Conservation (phyloP, 2,888 invertebrate species). For the Rhyacophila evoluta region DNA sequence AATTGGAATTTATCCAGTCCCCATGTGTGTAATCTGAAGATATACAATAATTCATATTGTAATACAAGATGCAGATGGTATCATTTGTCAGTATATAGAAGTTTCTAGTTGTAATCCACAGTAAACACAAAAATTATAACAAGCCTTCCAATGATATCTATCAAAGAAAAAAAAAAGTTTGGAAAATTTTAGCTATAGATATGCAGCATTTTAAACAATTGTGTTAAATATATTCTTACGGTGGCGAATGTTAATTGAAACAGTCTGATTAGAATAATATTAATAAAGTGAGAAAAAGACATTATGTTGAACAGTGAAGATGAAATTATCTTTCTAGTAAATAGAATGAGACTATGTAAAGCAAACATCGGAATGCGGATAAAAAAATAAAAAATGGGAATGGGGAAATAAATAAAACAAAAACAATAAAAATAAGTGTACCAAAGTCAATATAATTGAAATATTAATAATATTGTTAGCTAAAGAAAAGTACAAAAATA, state of each 20-base stretch:
- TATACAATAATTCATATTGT: too few relatives aligned
- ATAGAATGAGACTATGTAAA: not conserved
- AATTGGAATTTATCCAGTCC: too few relatives aligned
- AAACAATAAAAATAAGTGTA: constrained; percentile 48
- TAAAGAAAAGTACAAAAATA: constrained; percentile 48
- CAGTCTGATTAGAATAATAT: not conserved
- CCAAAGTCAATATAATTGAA: constrained; percentile 46
- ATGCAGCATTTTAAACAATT: too few relatives aligned
- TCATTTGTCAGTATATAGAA: too few relatives aligned
- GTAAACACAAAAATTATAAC: too few relatives aligned
- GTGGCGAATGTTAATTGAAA: not conserved
- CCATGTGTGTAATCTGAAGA: too few relatives aligned
- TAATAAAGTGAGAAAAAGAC: not conserved
- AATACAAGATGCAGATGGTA: too few relatives aligned
- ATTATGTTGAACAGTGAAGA: not conserved
- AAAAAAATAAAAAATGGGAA: constrained; percentile 41
- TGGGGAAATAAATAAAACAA: constrained; percentile 48
- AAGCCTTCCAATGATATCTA: too few relatives aligned
- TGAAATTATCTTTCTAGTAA: not conserved
- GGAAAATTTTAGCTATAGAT: too few relatives aligned
- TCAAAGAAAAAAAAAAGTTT: too few relatives aligned
- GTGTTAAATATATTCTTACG: too few relatives aligned
- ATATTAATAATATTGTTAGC: constrained; percentile 45
- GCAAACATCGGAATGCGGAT: not conserved
- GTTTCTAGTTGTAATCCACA: too few relatives aligned